Evolutionary conservation across 2,888 invertebrate genomes (phyloP).

Genomic region (Iselma pallidipennis): DNA sequence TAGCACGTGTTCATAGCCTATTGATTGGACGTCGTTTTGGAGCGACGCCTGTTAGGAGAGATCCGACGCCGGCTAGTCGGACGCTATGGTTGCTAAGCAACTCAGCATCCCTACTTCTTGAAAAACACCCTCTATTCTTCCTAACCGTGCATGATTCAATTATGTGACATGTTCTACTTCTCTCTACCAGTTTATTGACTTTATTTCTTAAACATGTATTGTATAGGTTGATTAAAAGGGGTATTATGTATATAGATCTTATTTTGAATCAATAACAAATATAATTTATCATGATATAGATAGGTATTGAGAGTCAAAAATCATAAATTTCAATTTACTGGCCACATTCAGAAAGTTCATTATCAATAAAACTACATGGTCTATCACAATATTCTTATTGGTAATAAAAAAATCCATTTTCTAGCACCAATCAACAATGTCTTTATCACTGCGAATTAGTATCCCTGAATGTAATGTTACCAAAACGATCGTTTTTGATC

Average conservation of each 20-base stretch:
- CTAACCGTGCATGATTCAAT: slow-evolving; percentile 53
- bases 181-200: slow-evolving; percentile 51
- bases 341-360: too few species aligned
- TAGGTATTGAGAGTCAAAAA: too few species aligned
- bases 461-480: slow-evolving; percentile 84
- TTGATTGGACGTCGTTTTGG: slow-evolving; percentile 42
- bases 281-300: too few species aligned
- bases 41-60: slow-evolving; percentile 55
- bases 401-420: too few species aligned
- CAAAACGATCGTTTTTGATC: slow-evolving; percentile 98
- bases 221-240: neutral
- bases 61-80: slow-evolving; percentile 51
- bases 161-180: slow-evolving; percentile 54
- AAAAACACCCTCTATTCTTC: slow-evolving; percentile 36
- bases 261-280: neutral
- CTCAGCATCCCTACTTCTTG: slow-evolving; percentile 51
- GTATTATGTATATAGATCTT: too few species aligned
- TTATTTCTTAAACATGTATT: slow-evolving; percentile 41
- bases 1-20: slow-evolving; percentile 30
- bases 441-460: slow-evolving; percentile 81
- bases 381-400: too few species aligned
- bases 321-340: too few species aligned
- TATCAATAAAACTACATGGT: too few species aligned
- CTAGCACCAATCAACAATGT: slow-evolving; percentile 44
- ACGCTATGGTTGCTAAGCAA: slow-evolving; percentile 53